Evolutionary conservation across 2,113 vertebrate genomes (phyloP).

Genomic region (Cyprinodon variegatus): DNA sequence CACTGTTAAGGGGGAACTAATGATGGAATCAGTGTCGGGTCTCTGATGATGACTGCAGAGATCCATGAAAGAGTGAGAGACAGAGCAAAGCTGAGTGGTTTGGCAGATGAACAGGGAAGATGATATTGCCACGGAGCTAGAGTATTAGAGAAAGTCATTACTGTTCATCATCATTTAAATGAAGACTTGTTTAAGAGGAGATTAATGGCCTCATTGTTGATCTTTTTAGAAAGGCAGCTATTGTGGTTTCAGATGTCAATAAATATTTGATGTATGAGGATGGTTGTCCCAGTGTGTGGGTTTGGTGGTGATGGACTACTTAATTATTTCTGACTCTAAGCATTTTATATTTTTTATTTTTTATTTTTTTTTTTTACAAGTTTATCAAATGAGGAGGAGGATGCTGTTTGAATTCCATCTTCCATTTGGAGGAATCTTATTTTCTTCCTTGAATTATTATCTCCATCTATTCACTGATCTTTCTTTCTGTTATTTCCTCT

Average conservation of each 20-base stretch:
- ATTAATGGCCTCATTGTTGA: constrained; percentile 67
- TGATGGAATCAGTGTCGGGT: constrained; percentile 32
- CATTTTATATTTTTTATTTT: constrained; percentile 20
- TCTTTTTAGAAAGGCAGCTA: constrained; percentile 43
- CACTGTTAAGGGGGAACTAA: constrained; percentile 8
- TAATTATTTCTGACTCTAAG: constrained; percentile 22
- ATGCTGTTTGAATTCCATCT: constrained; percentile 40
- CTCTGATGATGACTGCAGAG: constrained; percentile 31
- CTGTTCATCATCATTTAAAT: constrained; percentile 62
- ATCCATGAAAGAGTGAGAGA: not conserved
- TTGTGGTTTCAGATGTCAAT: constrained; percentile 58
- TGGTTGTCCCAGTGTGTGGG: constrained; percentile 10
- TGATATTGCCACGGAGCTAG: constrained; percentile 26
- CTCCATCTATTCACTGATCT: constrained; percentile 21
- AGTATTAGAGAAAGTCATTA: constrained; percentile 63
- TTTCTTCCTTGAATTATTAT: constrained; percentile 30
- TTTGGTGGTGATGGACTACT: constrained; percentile 18
- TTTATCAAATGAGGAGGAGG: constrained; percentile 32
- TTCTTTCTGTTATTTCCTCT: constrained; percentile 7
- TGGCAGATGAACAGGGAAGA: constrained; percentile 41
- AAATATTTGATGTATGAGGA: constrained; percentile 66
- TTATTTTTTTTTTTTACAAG: constrained; percentile 6
- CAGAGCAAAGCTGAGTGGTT: not conserved
- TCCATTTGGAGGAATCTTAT: constrained; percentile 22
- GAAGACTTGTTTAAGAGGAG: constrained; percentile 56